Evolutionary conservation across 1,140 invertebrate species (phyloP).

Genomic region (Littorina saxatilis): DNA sequence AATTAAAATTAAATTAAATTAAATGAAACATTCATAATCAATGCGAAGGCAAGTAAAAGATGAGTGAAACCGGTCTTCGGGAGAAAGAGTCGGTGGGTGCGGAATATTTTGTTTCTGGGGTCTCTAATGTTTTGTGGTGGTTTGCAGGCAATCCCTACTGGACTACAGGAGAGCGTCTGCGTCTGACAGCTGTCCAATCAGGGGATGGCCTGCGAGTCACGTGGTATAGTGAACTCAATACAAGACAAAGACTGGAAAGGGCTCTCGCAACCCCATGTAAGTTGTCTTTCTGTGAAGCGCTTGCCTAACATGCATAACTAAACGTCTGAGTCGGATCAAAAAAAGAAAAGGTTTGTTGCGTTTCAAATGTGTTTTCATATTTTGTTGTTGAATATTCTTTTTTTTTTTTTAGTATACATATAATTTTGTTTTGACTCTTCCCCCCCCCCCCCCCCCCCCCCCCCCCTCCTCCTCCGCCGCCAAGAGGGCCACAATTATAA

Average conservation of each 20-base stretch:
- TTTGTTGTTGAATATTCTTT: too few species aligned
- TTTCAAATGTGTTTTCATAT: too few species aligned
- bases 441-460: neutral
- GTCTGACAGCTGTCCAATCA: slow-evolving; percentile 7
- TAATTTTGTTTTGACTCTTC: too few species aligned
- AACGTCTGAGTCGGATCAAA: neutral
- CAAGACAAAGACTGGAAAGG: neutral
- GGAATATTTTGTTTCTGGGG: too few species aligned
- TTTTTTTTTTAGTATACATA: too few species aligned
- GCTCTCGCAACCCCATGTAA: neutral
- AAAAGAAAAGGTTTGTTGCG: neutral
- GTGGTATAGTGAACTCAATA: slow-evolving; percentile 26
- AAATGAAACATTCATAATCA: neutral
- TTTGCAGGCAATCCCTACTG: neutral
- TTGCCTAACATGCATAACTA: too few species aligned
- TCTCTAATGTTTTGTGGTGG: too few species aligned
- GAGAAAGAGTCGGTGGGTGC: neutral
- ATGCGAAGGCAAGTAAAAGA: neutral
- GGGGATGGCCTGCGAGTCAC: slow-evolving; percentile 29
- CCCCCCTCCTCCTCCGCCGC: neutral
- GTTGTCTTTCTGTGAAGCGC: neutral
- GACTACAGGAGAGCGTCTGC: neutral
- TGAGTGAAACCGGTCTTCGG: neutral
- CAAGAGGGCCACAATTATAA: too few species aligned
- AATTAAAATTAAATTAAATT: too few species aligned